These are phyloP conservation scores for Acropternis orthonyx DNA, from an alignment of 2,797 vertebrate genomes.

Conservation along the genomic window DNA sequence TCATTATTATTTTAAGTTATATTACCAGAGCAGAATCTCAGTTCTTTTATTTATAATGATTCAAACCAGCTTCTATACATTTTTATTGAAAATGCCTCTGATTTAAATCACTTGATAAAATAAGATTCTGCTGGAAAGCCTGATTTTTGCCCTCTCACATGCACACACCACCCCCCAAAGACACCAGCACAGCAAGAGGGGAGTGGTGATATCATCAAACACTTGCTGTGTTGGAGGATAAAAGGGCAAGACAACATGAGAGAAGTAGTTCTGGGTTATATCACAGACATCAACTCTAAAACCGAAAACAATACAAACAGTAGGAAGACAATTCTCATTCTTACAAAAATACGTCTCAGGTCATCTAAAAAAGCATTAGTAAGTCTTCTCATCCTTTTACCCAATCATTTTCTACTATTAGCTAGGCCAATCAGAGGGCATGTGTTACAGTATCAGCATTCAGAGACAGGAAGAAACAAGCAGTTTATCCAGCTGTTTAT, in stretches of 20 bases:
- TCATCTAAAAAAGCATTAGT: not conserved
- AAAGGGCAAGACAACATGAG: not conserved
- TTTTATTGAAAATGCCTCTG: not conserved
- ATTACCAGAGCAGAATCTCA: not conserved
- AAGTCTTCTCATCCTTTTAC: not conserved
- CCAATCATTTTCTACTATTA: not conserved
- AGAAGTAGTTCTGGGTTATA: not conserved
- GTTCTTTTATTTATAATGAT: slow-evolving; percentile 20
- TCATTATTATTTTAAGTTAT: slow-evolving; percentile 43
- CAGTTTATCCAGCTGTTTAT: slow-evolving; percentile 28
- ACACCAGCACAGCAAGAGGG: not conserved
- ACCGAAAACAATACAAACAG: not conserved
- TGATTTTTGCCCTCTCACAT: not conserved
- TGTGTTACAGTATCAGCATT: not conserved
- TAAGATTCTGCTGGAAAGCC: not conserved
- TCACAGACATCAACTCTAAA: not conserved
- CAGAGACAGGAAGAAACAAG: not conserved
- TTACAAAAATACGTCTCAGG: not conserved
- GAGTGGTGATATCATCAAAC: not conserved
- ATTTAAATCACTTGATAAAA: slow-evolving; percentile 26
- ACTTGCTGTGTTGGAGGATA: not conserved
- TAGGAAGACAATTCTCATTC: not conserved
- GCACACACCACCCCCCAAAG: not conserved
- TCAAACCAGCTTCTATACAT: slow-evolving; percentile 16
- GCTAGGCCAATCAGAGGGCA: not conserved